Conservation (phyloP, 2,888 invertebrate species). For the Netelia melanura region DNA sequence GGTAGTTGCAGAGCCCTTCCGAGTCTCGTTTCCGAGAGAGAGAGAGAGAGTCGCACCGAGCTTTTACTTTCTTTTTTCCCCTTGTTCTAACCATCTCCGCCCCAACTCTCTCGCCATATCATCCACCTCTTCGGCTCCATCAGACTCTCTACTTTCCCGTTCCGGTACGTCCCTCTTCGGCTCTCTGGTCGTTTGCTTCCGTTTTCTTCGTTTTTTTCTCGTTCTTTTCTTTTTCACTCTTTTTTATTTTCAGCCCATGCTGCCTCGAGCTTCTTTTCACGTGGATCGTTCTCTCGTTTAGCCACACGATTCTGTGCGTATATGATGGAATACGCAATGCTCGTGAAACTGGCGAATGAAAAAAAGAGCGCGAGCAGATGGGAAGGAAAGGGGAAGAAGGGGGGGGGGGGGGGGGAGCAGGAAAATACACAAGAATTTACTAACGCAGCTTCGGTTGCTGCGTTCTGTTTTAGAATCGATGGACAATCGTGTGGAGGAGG, state of each 20-base stretch:
- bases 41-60: conserved; percentile 37
- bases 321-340: conserved; percentile 48
- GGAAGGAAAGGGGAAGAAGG: conserved; percentile 2
- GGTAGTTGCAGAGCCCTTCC: conserved; percentile 56
- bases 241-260: conserved; percentile 36
- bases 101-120: conserved; percentile 25
- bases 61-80: conserved; percentile 9
- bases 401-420: not conserved
- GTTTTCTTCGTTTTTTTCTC: too few species aligned
- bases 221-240: conserved; percentile 29
- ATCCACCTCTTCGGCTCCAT: conserved; percentile 35
- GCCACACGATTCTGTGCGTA: conserved; percentile 12
- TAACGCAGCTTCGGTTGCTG: conserved; percentile 38
- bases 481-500: conserved; percentile 38
- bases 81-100: conserved; percentile 24
- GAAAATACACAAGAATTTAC: conserved; percentile 48
- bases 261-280: conserved; percentile 54
- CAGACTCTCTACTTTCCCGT: conserved; percentile 27
- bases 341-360: conserved; percentile 45
- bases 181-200: not conserved
- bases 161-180: conserved; percentile 46
- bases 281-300: conserved; percentile 52
- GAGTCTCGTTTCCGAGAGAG: conserved; percentile 63
- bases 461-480: conserved; percentile 63
- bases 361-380: not conserved